A percentile compares a stretch with the other conserved stretches of the same genome.
phyloP scores from a whole-genome alignment of 2,113 vertebrate genomes.

The Urocolius indicus region DNA sequence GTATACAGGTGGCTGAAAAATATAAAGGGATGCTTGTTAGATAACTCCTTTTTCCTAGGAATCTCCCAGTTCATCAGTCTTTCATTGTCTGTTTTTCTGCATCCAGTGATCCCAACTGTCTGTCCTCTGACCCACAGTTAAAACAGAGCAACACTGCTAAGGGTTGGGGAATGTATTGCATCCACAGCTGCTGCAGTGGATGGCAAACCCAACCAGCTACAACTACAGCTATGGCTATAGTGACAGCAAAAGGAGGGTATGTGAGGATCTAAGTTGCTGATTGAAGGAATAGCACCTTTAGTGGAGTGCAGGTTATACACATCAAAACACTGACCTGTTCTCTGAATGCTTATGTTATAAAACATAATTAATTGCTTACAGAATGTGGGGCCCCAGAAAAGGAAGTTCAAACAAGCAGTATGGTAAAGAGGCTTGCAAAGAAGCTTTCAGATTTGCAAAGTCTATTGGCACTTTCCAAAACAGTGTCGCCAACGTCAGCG shows the following conservation, averaged over 20 bases:
- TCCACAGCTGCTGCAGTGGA: background rate
- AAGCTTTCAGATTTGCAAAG: constrained; percentile 44
- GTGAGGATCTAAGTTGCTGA: background rate
- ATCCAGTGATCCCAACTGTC: background rate
- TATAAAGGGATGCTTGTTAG: background rate
- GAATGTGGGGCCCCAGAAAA: constrained; percentile 39
- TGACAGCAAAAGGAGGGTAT: background rate
- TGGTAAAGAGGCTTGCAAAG: constrained; percentile 43
- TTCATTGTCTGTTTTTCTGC: background rate
- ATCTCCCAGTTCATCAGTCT: background rate
- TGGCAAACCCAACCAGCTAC: background rate
- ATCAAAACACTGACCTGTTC: constrained; percentile 20
- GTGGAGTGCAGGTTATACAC: background rate
- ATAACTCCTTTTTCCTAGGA: background rate
- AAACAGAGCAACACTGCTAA: background rate
- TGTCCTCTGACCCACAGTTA: background rate
- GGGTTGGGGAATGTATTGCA: background rate
- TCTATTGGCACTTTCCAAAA: background rate
- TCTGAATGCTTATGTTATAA: constrained; percentile 13
- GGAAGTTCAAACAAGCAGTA: constrained; percentile 5
- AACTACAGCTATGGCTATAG: background rate
- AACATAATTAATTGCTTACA: constrained; percentile 43
- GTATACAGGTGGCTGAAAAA: background rate
- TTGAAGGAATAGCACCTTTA: background rate
- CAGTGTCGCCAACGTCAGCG: constrained; percentile 33